Evolutionary conservation across 2,888 invertebrate genomes (phyloP).

Genomic region (Carterocephalus palaemon): DNA sequence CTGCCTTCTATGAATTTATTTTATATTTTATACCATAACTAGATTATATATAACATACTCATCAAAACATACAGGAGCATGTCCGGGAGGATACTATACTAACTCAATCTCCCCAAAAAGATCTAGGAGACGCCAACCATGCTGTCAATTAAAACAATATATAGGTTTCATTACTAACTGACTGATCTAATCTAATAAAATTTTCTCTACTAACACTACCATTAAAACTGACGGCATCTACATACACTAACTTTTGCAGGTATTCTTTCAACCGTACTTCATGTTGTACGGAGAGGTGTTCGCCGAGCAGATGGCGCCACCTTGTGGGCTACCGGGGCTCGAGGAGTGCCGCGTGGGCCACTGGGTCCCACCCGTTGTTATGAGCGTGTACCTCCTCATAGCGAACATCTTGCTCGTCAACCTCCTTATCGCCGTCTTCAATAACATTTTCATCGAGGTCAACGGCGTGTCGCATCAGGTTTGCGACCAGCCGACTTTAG

Average conservation of each 20-base stretch:
- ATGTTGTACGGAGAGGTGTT: constrained; percentile 99
- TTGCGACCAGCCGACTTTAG: constrained; percentile 51
- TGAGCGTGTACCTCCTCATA: constrained; percentile 97
- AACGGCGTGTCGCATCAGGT: constrained; percentile 97
- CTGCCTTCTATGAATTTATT: no score
- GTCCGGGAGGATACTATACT: no score
- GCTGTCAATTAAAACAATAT: no score
- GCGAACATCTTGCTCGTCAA: constrained; percentile 98
- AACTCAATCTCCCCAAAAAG: no score
- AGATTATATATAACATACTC: no score
- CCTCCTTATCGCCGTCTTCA: constrained; percentile 98
- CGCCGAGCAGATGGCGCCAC: constrained; percentile 96
- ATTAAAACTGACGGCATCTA: neutral
- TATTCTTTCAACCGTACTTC: constrained; percentile 98
- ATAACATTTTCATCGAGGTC: constrained; percentile 96
- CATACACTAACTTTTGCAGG: constrained; percentile 77
- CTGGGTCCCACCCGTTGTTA: constrained; percentile 97
- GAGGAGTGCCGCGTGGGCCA: constrained; percentile 89
- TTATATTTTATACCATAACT: no score
- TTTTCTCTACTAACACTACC: constrained; percentile 1
- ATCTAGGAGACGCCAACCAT: no score
- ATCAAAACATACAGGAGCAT: no score
- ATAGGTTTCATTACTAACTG: no score
- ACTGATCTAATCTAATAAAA: no score
- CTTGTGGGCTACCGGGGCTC: constrained; percentile 88